phyloP scores from a whole-genome alignment of 2,888 invertebrate species.

The Ormyrus thymus region DNA sequence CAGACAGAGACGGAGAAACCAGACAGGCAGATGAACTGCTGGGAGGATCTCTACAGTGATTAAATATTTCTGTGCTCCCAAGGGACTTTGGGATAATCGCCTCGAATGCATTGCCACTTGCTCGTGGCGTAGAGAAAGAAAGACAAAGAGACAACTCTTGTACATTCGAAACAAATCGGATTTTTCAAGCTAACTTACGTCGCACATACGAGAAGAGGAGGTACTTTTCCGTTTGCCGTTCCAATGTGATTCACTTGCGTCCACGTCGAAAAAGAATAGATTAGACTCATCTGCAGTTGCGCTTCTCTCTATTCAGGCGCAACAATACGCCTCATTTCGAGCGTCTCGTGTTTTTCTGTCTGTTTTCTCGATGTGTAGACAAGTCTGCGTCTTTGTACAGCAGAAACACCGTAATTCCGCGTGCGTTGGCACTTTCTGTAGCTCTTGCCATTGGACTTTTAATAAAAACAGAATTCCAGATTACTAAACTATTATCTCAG shows the following conservation, averaged over 20 bases:
- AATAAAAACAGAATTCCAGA: neutral
- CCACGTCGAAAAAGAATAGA: slow-evolving; percentile 16
- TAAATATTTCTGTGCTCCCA: too few relatives aligned
- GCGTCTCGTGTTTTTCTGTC: slow-evolving; percentile 3
- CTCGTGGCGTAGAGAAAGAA: too few relatives aligned
- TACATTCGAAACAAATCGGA: slow-evolving; percentile 16
- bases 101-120: too few relatives aligned
- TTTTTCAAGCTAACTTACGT: slow-evolving; percentile 25
- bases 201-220: slow-evolving; percentile 7
- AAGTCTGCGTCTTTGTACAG: neutral
- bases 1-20: neutral
- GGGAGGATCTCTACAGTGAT: slow-evolving; percentile 21
- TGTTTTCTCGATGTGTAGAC: neutral
- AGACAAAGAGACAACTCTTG: neutral
- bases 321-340: neutral
- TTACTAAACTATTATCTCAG: neutral
- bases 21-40: neutral
- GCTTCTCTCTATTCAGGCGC: neutral
- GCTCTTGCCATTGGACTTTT: neutral
- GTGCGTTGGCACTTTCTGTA: neutral
- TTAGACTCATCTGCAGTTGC: slow-evolving; percentile 1
- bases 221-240: slow-evolving; percentile 38
- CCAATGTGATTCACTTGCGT: slow-evolving; percentile 27
- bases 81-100: too few relatives aligned
- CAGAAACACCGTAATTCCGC: neutral